Conservation (phyloP, 2,113 vertebrate species). For the Choloepus hoffmanni region DNA sequence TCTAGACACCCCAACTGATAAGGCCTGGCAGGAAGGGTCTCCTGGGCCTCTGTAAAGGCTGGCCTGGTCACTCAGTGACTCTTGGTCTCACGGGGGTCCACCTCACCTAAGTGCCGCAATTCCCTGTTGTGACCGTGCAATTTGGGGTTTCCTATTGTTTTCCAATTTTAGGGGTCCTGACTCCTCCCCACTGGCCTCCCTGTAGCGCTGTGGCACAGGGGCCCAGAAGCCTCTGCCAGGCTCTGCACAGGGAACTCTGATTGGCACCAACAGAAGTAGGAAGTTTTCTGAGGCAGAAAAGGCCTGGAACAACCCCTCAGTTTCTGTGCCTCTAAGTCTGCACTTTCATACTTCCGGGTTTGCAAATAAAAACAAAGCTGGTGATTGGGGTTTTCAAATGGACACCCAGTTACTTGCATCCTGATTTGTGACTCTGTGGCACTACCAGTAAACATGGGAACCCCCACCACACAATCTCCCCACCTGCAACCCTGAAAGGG, state of each 20-base stretch:
- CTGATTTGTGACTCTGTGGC: accelerated
- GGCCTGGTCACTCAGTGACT: too few relatives aligned
- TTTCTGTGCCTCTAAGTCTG: accelerated
- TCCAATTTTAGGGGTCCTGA: accelerated
- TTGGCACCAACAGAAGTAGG: too few relatives aligned
- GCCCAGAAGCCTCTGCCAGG: accelerated
- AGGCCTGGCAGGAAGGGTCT: neutral
- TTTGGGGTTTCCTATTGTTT: accelerated
- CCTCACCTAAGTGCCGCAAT: too few relatives aligned
- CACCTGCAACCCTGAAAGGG: neutral
- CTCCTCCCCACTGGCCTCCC: accelerated
- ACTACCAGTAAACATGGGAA: accelerated
- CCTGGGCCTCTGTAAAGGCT: neutral
- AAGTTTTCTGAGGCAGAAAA: accelerated
- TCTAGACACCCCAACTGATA: accelerated
- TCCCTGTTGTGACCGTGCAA: too few relatives aligned
- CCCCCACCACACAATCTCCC: neutral
- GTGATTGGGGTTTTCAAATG: neutral
- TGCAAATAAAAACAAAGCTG: accelerated
- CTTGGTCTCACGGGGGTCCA: accelerated
- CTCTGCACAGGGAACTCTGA: accelerated
- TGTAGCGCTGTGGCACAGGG: accelerated
- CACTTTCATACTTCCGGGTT: accelerated
- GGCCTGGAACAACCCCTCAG: accelerated
- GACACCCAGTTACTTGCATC: accelerated